These are phyloP conservation scores for Nycticryphes semicollaris DNA, from an alignment of 2,113 vertebrate species.

Conservation along the genomic window DNA sequence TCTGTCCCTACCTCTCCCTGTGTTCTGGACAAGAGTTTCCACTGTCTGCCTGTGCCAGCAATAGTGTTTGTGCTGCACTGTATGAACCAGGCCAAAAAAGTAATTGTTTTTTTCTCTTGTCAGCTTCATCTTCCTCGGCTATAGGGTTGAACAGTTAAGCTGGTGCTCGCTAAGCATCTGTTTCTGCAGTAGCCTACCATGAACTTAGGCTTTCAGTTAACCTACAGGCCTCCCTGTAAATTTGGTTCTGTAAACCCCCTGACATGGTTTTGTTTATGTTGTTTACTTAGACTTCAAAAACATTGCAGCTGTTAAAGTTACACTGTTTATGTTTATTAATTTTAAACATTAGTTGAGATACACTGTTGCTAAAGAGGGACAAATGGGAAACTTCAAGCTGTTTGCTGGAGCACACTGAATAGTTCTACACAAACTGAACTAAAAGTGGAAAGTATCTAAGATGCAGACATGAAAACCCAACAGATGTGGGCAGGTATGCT, in stretches of 20 bases:
- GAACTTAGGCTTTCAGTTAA: not conserved
- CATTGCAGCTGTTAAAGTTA: not conserved
- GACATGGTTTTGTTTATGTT: not conserved
- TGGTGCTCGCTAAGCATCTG: not conserved
- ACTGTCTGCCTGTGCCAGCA: not conserved
- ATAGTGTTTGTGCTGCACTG: not conserved
- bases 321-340: not conserved
- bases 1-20: not conserved
- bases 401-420: not conserved
- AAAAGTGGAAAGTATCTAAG: not conserved
- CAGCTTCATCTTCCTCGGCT: not conserved
- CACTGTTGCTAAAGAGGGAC: not conserved
- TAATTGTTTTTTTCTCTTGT: not conserved
- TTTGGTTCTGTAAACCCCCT: not conserved
- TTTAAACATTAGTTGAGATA: not conserved
- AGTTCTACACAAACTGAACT: not conserved
- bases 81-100: not conserved
- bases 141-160: not conserved
- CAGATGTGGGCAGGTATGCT: not conserved
- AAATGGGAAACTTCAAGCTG: not conserved
- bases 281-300: not conserved
- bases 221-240: not conserved
- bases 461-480: not conserved
- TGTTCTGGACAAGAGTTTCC: not conserved
- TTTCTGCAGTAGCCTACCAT: not conserved